These are phyloP conservation scores for Philopedon plagiatum DNA, from an alignment of 2,888 invertebrate species.

Conservation along the genomic window DNA sequence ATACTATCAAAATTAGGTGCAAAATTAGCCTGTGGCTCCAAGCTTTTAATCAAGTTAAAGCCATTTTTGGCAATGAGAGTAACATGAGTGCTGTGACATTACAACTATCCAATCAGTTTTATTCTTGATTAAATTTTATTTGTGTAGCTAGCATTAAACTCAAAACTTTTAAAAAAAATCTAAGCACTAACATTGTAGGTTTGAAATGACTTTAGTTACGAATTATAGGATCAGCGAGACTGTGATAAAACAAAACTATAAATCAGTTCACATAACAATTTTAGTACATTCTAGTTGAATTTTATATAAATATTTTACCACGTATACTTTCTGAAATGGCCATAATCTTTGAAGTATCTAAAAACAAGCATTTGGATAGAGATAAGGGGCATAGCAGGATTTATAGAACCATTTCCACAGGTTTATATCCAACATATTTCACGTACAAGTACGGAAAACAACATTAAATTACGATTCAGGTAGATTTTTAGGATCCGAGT, in stretches of 20 bases:
- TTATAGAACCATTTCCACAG: constrained; percentile 46
- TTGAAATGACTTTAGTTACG: no score
- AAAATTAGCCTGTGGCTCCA: no score
- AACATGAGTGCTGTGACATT: no score
- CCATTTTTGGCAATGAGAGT: no score
- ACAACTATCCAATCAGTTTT: no score
- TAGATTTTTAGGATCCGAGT: constrained; percentile 31
- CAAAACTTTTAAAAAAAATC: no score
- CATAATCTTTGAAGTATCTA: constrained; percentile 27
- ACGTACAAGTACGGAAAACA: constrained; percentile 34
- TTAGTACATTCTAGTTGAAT: neutral
- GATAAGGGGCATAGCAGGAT: constrained; percentile 39
- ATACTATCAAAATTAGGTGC: no score
- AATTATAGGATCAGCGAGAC: no score
- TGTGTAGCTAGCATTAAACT: no score
- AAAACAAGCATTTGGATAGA: constrained; percentile 36
- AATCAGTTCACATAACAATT: neutral
- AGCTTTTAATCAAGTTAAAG: no score
- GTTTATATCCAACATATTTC: constrained; percentile 44
- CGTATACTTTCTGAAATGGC: neutral
- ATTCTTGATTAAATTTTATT: no score
- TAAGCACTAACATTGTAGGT: no score
- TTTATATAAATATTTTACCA: neutral
- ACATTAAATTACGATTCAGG: constrained; percentile 30
- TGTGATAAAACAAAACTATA: neutral